Base-by-base conservation (phyloP, 2,113 vertebrate genomes). In the Gila orcuttii region DNA sequence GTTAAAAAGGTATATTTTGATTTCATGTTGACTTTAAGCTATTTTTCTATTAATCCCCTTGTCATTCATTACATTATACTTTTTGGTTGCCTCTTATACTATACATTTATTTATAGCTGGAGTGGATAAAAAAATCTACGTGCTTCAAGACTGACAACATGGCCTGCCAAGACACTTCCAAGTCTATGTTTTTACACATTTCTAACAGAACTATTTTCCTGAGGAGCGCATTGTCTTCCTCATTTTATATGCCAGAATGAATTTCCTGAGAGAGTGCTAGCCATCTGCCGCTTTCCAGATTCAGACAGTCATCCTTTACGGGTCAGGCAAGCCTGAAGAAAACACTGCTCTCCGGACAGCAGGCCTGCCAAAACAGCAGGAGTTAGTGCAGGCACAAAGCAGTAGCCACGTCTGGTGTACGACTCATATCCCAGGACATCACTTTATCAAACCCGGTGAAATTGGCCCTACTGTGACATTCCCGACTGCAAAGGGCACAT, bases 201-300 rank as follows among this genome's bases (percentile, higher is more conserved):
- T 42, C 12, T 79, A 79, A 60, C 23, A 28, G 55, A 62, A 33
- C 13, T 62, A 15, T 62, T 52, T 62, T 77, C 28, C 28, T 52
- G 25, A 33, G 21, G 42, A 77, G 42, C 1, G 73, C 25, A 52
- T 36, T 77, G 42, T 77, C 21, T 52, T 69, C 10, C 28, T 23
- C 21, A 59, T 60, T 57, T 42, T 23, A 85, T 82, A 83, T 57
- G 68, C 28, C 52, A 23, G n/a, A 87, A 75, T 83, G 74, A 85
- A 88, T 55, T 75, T 77, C 81, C 87, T 78, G 9, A 86, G 89
- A 87, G 83, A 64, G 75, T 74, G 87, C 73, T 78, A 57, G 82
- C 89, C 91, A 93, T 93, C 92, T 92, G 90, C 89, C 64, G 17
- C 83, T 23, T 15, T 86, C 33, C 74, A 59, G 36, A 86, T 77